Base-by-base conservation (phyloP, 2,113 vertebrate genomes). In the Cyanoderma ruficeps region DNA sequence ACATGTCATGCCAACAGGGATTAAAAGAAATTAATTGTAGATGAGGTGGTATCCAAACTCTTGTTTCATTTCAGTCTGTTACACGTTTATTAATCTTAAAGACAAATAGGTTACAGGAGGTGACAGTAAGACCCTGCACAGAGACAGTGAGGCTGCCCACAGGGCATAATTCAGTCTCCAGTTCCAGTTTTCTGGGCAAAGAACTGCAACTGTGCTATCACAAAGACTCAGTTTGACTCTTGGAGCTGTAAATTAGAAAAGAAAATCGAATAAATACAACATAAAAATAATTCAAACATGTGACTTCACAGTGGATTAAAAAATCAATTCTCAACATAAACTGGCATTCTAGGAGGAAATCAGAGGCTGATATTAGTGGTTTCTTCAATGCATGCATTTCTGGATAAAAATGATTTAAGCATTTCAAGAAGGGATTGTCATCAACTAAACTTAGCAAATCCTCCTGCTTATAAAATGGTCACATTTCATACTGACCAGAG, bases 201-300 rank as follows among this genome's bases (percentile, higher is more conserved):
- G 77, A 82, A 31, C 65, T 72, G 24, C 24, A 42, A 46, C 77
- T 67, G 61, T 1, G 5, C 7, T n/a, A 71, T 69, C 70, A 80
- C 70, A 84, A 85, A 41, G 59, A 72, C 63, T 83, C 78, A 30
- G 47, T 87, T 53, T 82, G 82, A 74, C 18, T 83, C 42, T 42
- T 55, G 55, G 50, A 90, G 61, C 65, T 90, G 67, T 76, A 91
- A 91, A 93, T 87, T 87, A 86, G 57, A 69, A 93, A 85, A 92
- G 79, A 93, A 93, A 83, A 96, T 79, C 74, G 50, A 77, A 85
- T 83, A 59, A 21, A 56, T 80, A 47, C 16, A 33, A 90, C 69
- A 33, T 35, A 80, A 59, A 89, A 93, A 74, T 83, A 95, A 88
- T 79, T 94, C 70, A 65, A 95, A 55, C 17, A 8, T 4, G 67